Base-by-base conservation (phyloP, 2,113 vertebrate genomes). In the Malurus cyaneus region DNA sequence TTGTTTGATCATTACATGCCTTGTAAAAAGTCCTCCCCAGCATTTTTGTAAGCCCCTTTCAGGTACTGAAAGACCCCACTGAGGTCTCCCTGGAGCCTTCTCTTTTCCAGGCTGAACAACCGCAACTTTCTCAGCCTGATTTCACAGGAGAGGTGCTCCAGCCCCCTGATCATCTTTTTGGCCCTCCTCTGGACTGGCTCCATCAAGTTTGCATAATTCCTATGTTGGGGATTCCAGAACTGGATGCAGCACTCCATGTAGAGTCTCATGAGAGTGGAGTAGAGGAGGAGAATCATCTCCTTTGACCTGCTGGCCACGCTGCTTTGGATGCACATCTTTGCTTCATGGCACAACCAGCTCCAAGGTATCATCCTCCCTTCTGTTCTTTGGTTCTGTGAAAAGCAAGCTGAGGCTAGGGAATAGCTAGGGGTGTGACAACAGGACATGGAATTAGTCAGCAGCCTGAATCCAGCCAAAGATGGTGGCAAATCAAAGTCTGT, bases 351-450 rank as follows among this genome's bases (percentile, higher is more conserved):
- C 46, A 67, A 90, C 14, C 36, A 71, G 39, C 44, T 18, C 41
- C 41, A 5, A 19, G 62, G 19, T 52, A 61, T 66, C 57, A 61
- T 72, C 26, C 24, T 86, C 14, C 34, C 31, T 66, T 77, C 42
- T 66, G 34, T 89, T 70, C 67, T 73, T 86, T 56, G 32, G 52
- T 66, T 64, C 36, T 61, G 12, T 46, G 32, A 50, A 83, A 86
- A 53, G 10, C 21, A 57, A 36, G 50, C 44, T 0, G 0, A 14
- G n/a, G 34, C 20, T 34, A 47, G 18, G 8, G 11, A 14, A 8
- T 59, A 19, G 39, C 32, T 18, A 13, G 24, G 24, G 18, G 6
- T 41, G 6, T 49, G 65, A 57, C 59, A 84, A 14, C 15, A 54
- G 26, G 13, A 32, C 60, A 24, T 26, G 52, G 69, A 87, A 44